Conservation (phyloP, 2,113 vertebrate genomes). For the Melanerpes aurifrons region DNA sequence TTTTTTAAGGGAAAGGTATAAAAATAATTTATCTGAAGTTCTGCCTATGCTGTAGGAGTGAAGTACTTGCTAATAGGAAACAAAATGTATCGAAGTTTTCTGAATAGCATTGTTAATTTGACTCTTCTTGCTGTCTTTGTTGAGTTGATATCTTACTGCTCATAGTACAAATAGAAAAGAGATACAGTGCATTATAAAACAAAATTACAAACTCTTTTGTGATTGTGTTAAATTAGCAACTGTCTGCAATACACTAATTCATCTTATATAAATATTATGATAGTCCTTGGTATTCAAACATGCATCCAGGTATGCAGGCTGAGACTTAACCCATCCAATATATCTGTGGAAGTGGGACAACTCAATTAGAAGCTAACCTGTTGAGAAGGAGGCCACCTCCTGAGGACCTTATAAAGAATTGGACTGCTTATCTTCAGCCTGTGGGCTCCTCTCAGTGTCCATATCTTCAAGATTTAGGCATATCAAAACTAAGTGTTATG, state of each 20-base stretch:
- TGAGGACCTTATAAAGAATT: neutral
- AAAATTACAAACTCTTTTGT: neutral
- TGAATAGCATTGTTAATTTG: neutral
- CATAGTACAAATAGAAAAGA: neutral
- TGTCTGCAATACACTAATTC: neutral
- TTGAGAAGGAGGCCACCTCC: rapidly evolving
- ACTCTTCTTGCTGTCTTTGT: neutral
- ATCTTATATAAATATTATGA: neutral
- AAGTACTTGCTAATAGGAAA: neutral
- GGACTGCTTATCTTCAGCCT: neutral
- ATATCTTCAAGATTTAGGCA: neutral
- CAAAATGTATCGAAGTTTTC: neutral
- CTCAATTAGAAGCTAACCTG: neutral
- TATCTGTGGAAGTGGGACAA: neutral
- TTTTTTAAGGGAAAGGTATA: neutral
- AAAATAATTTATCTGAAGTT: slow-evolving; percentile 1
- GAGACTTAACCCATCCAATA: neutral
- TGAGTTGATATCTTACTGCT: neutral
- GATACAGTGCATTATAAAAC: neutral
- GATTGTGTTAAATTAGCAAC: neutral
- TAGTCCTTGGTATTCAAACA: neutral
- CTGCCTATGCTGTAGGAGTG: neutral
- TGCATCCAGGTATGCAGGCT: neutral
- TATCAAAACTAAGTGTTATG: neutral
- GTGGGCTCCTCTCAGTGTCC: neutral